Percentiles rank a stretch among this genome's conserved stretches.
phyloP scores from a whole-genome alignment of 2,888 invertebrate species.

The Heteropelma amictum region DNA sequence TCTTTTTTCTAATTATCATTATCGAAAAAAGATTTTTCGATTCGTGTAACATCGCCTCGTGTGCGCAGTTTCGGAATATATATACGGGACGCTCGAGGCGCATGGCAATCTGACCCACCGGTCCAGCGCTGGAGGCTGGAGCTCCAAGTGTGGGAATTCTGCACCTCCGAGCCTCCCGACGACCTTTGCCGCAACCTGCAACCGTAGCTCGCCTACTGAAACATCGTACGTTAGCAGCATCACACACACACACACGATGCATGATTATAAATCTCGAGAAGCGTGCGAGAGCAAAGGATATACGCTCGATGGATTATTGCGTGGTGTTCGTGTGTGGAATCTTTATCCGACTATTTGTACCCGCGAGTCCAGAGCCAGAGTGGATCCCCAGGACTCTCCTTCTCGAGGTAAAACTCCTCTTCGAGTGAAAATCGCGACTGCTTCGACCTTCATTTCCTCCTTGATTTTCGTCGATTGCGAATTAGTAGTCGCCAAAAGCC shows the following conservation, averaged over 20 bases:
- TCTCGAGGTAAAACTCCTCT: neutral
- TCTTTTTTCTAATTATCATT: no score
- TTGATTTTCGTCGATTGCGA: no score
- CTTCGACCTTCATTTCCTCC: no score
- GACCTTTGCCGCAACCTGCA: constrained; percentile 74
- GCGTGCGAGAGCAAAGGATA: constrained; percentile 37
- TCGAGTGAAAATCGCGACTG: no score
- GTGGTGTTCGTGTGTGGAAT: constrained; percentile 39
- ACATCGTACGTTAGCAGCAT: constrained; percentile 50
- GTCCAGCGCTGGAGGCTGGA: constrained; percentile 71
- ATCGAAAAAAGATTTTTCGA: no score
- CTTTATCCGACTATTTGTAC: constrained; percentile 55
- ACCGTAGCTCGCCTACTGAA: constrained; percentile 66
- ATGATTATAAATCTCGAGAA: no score
- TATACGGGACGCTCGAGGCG: constrained; percentile 67
- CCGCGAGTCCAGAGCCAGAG: constrained; percentile 40
- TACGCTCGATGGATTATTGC: neutral
- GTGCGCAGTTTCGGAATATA: constrained; percentile 58
- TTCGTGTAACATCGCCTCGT: constrained; percentile 70
- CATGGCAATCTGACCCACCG: constrained; percentile 74
- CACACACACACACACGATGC: no score
- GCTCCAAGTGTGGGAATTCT: constrained; percentile 75
- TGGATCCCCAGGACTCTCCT: constrained; percentile 21
- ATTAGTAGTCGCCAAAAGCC: no score
- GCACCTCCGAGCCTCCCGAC: constrained; percentile 73